phyloP scores from a whole-genome alignment of 1,140 invertebrate species.

The Steinernema khuongi region DNA sequence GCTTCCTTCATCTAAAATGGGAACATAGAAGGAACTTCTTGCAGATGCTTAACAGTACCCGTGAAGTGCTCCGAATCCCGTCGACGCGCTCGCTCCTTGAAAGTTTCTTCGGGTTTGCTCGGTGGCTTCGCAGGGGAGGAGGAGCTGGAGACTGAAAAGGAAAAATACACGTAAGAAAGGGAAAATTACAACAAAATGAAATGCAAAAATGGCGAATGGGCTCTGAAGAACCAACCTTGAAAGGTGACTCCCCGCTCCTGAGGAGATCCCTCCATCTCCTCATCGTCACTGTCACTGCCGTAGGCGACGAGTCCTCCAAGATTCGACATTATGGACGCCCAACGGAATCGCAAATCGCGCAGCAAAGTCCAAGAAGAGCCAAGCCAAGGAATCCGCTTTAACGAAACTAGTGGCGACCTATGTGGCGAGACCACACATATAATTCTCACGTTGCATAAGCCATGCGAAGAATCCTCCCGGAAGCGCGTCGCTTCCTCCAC shows the following conservation, averaged over 20 bases:
- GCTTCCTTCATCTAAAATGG: background rate
- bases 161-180: background rate
- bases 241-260: background rate
- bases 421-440: no score
- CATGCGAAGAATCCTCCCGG: no score
- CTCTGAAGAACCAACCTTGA: background rate
- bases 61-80: background rate
- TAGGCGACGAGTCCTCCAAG: background rate
- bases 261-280: background rate
- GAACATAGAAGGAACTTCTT: background rate
- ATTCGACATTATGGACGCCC: background rate
- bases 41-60: background rate
- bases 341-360: no score
- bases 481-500: no score
- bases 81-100: background rate
- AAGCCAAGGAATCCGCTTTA: no score
- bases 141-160: background rate
- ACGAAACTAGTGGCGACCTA: no score
- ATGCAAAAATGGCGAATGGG: no score
- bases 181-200: no score
- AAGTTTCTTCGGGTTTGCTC: background rate
- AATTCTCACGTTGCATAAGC: no score
- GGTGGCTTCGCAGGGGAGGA: background rate
- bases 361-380: no score
- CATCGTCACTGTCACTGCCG: slow-evolving; percentile 1